Evolutionary conservation across 2,113 vertebrate genomes (phyloP).

Genomic region (Brachyhypopomus gauderio): DNA sequence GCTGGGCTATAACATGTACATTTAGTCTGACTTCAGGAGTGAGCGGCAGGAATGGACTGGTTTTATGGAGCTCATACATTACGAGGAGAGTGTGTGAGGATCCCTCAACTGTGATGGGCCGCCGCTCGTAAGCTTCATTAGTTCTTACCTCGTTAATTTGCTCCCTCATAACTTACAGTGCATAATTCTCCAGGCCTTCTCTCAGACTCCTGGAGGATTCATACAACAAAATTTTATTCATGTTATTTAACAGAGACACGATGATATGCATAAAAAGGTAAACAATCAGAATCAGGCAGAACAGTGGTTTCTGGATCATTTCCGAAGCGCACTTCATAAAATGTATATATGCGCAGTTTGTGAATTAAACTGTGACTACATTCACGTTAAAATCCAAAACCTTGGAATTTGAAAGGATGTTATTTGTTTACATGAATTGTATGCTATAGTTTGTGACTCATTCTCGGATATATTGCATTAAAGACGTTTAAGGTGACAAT

Average conservation of each 20-base stretch:
- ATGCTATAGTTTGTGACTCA: neutral
- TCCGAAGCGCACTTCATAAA: neutral
- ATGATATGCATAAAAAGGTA: constrained; percentile 38
- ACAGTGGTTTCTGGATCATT: neutral
- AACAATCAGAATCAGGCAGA: constrained; percentile 24
- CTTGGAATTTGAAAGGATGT: too few species aligned
- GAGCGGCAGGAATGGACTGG: constrained; percentile 80
- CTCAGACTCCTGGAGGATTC: constrained; percentile 34
- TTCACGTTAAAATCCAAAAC: too few species aligned
- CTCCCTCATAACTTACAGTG: constrained; percentile 75
- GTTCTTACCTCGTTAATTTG: constrained; percentile 83
- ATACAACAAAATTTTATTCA: constrained; percentile 28
- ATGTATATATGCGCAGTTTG: too few species aligned
- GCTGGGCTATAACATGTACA: constrained; percentile 73
- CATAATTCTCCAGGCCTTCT: constrained; percentile 66
- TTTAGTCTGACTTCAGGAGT: constrained; percentile 77
- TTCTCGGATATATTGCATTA: neutral
- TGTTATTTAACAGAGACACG: constrained; percentile 17
- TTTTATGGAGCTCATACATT: constrained; percentile 84
- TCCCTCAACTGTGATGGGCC: constrained; percentile 76
- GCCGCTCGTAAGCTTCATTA: constrained; percentile 79
- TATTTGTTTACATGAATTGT: too few species aligned
- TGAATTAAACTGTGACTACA: too few species aligned
- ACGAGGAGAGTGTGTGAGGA: constrained; percentile 79
- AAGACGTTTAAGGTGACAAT: neutral